A percentile compares a stretch with the other conserved stretches of the same genome.
Evolutionary conservation across 92 coral and sea anemone species (phyloP).

Genomic region (Paragorgia papillata): DNA sequence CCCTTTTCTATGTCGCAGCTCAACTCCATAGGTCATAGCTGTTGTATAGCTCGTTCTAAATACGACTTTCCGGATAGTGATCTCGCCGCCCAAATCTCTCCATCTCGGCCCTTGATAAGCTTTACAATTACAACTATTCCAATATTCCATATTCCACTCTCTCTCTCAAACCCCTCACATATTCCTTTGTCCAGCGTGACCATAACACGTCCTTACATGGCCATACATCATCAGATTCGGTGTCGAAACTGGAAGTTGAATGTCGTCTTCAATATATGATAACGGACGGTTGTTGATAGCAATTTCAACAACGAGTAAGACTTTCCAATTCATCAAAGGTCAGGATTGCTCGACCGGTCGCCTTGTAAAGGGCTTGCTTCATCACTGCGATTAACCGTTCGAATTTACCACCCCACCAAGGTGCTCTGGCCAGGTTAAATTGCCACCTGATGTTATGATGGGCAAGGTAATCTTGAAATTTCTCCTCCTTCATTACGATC

Average conservation of each 20-base stretch:
- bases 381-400: conserved; percentile 29
- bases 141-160: too few relatives aligned
- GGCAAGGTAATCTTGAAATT: conserved; percentile 24
- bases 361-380: conserved; percentile 14
- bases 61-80: too few relatives aligned
- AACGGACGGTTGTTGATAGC: conserved; percentile 11
- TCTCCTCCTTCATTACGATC: conserved; percentile 1
- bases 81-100: too few relatives aligned
- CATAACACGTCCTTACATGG: conserved; percentile 1
- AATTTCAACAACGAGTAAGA: not conserved
- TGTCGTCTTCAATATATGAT: not conserved
- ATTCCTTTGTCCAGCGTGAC: conserved; percentile 15
- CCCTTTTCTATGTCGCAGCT: too few relatives aligned
- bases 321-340: conserved; percentile 1
- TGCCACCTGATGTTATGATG: conserved; percentile 6
- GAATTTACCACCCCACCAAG: conserved; percentile 33
- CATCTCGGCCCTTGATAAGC: too few relatives aligned
- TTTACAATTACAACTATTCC: too few relatives aligned
- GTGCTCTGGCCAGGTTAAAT: conserved; percentile 4
- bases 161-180: not conserved
- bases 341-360: not conserved
- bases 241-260: conserved; percentile 17
- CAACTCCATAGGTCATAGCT: too few relatives aligned
- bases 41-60: too few relatives aligned
- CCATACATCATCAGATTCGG: not conserved